Evolutionary conservation across 1,140 invertebrate species (phyloP), one percentile per base, ranked within the genome.

Genomic region (Drosophila nannoptera): DNA sequence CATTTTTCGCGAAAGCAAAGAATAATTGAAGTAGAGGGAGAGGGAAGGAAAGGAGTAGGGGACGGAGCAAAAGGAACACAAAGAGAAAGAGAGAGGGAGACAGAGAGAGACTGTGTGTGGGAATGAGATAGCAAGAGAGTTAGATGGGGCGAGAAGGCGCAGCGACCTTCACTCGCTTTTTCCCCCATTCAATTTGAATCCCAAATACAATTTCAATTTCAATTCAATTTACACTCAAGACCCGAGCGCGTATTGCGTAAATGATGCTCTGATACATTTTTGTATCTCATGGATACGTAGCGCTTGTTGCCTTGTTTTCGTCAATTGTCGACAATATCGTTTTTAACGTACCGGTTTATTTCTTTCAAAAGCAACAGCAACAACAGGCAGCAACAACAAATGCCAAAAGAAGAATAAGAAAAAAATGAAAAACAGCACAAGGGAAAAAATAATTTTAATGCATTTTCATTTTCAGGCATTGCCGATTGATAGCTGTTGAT

Each of bases 301-400:
- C 54, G 16, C 16, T 22, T 66, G 60, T 49, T 73, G 76, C 76
- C 80, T 83, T 84, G 80, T 69, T 80, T 80, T 84, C 80, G 81
- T 86, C 80, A 84, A 84, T 84, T 84, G 81, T 80, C 80, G 80
- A 86, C 80, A 84, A 80, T 80, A 84, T 84, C 76, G 70, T 74
- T 83, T 82, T 82, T 73, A 82, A 72, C 73, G 78, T 60, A 62
- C 63, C 73, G 68, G 73, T 66, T 77, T 74, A 81, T 74, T 82
- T 81, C 65, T 82, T 81, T 81, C 55, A 74, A 73, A 77, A 66
- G 62, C 74, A 55, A 64, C 64, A 45, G 45, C 35, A 63, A 54
- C 14, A 11, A 31, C 5, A 72, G n/a, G n/a, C 64, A 45, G 45
- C 35, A 63, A 54, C 14, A 11, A 31, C 5, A 72, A 62, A 49